phyloP scores from a whole-genome alignment of 1,140 invertebrate genomes.

The Uloborus diversus region DNA sequence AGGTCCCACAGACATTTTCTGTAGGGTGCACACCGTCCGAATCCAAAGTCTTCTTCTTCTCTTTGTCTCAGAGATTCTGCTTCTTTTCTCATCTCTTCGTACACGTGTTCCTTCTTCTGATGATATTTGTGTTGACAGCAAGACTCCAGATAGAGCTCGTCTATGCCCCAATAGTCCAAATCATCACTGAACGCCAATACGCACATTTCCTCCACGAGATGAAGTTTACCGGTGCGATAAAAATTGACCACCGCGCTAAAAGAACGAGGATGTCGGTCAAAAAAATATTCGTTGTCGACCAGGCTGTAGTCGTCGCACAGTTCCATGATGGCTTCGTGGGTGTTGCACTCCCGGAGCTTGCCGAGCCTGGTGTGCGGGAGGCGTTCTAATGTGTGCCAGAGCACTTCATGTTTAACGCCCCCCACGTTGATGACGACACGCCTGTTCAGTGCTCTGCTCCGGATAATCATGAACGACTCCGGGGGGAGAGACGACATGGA shows the following conservation, averaged over 20 bases:
- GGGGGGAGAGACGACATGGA: constrained; percentile 84
- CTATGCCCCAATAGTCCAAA: constrained; percentile 97
- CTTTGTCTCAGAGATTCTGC: constrained; percentile 91
- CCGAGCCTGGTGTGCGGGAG: constrained; percentile 94
- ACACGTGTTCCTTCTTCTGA: constrained; percentile 96
- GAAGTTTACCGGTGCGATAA: constrained; percentile 96
- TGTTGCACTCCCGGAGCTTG: constrained; percentile 89
- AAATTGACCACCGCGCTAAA: constrained; percentile 98
- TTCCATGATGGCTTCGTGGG: constrained; percentile 93
- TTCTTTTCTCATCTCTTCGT: constrained; percentile 98
- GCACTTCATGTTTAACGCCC: constrained; percentile 89
- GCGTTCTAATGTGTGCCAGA: constrained; percentile 94
- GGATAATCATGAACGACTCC: constrained; percentile 94
- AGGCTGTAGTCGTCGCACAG: constrained; percentile 93
- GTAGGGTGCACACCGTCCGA: constrained; percentile 91
- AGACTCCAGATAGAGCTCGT: constrained; percentile 96
- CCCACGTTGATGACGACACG: constrained; percentile 96
- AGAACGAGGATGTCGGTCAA: constrained; percentile 96
- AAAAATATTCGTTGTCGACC: constrained; percentile 98
- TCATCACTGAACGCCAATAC: constrained; percentile 98
- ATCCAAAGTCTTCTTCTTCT: constrained; percentile 96
- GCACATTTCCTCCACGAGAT: constrained; percentile 99
- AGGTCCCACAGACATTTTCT: constrained; percentile 98
- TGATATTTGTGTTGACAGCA: constrained; percentile 99
- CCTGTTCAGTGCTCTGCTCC: constrained; percentile 87